These are phyloP conservation scores for Coleophora flavipennella DNA, from an alignment of 2,888 invertebrate genomes.

Conservation along the genomic window DNA sequence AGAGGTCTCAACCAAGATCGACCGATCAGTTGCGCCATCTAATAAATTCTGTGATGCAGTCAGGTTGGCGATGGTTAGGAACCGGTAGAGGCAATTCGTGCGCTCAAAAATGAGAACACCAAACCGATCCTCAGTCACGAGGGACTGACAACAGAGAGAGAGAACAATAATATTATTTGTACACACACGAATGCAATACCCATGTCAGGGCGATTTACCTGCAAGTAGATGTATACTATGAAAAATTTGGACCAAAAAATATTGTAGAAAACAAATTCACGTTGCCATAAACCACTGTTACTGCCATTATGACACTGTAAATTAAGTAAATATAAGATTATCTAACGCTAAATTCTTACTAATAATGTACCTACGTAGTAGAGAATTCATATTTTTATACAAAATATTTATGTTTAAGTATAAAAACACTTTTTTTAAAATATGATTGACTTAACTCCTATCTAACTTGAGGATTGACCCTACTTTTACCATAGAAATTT, in stretches of 20 bases:
- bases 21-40: too few species aligned
- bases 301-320: slow-evolving; percentile 69
- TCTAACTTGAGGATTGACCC: slow-evolving; percentile 3
- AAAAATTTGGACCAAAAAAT: slow-evolving; percentile 66
- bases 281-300: slow-evolving; percentile 65
- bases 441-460: slow-evolving; percentile 1
- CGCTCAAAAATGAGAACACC: too few species aligned
- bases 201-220: too few species aligned
- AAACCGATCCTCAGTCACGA: too few species aligned
- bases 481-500: slow-evolving; percentile 6
- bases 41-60: too few species aligned
- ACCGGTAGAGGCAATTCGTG: too few species aligned
- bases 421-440: background rate
- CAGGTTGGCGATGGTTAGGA: too few species aligned
- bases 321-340: slow-evolving; percentile 24
- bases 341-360: slow-evolving; percentile 11
- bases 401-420: slow-evolving; percentile 24
- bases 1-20: too few species aligned
- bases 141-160: too few species aligned
- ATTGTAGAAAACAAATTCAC: slow-evolving; percentile 64
- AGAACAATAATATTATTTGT: too few species aligned
- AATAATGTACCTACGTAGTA: slow-evolving; percentile 19
- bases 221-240: slow-evolving; percentile 39
- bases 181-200: too few species aligned
- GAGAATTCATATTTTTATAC: slow-evolving; percentile 49